phyloP scores from a whole-genome alignment of 1,140 invertebrate species.

The Ephestia elutella region DNA sequence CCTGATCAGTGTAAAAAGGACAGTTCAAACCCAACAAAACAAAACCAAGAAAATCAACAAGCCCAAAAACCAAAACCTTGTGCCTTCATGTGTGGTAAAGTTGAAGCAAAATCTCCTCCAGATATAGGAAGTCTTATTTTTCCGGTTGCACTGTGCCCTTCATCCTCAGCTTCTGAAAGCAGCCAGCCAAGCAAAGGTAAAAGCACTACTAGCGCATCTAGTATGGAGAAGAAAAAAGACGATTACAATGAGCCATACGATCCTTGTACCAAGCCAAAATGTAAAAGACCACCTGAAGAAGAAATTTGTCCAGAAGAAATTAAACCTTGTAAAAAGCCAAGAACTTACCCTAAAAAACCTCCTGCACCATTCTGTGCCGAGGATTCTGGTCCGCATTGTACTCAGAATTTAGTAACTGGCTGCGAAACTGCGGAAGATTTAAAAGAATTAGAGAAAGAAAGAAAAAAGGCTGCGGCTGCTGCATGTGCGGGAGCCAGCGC shows the following conservation, averaged over 20 bases:
- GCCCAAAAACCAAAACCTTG: too few species aligned
- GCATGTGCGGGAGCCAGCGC: background rate
- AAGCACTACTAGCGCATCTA: background rate
- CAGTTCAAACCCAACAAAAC: slow-evolving; percentile 4
- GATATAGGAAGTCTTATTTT: background rate
- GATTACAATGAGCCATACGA: background rate
- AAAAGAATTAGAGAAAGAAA: background rate
- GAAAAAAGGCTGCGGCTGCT: background rate
- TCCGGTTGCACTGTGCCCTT: background rate
- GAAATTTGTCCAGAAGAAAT: background rate
- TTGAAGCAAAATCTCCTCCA: background rate
- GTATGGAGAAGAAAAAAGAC: background rate
- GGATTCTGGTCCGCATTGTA: background rate
- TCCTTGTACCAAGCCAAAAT: background rate
- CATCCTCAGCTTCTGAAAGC: background rate
- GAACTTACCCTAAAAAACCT: background rate
- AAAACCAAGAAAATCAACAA: too few species aligned
- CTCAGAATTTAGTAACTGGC: background rate
- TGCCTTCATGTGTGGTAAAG: background rate
- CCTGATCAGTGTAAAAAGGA: slow-evolving; percentile 9
- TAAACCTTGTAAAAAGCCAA: background rate
- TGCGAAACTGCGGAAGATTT: background rate
- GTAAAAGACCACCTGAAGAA: background rate
- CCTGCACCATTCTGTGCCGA: background rate
- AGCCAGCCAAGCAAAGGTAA: background rate